phyloP scores from a whole-genome alignment of 1,140 invertebrate genomes.

The Latrodectus geometricus region DNA sequence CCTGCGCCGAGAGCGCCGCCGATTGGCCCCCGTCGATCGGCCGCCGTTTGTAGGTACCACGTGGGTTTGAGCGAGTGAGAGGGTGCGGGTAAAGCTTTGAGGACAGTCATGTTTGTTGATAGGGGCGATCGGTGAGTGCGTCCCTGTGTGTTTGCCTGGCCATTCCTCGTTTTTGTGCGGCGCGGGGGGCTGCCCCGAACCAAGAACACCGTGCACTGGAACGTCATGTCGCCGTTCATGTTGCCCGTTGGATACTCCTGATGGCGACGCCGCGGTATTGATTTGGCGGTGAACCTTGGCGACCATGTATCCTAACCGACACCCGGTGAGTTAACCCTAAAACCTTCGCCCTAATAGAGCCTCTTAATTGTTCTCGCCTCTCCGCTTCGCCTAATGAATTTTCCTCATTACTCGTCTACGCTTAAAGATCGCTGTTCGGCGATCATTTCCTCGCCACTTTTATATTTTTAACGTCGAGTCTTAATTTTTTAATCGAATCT shows the following conservation, averaged over 20 bases:
- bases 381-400: slow-evolving; percentile 54
- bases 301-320: slow-evolving; percentile 61
- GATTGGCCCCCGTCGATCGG: slow-evolving; percentile 43
- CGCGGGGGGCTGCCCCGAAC: slow-evolving; percentile 7
- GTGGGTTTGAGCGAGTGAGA: slow-evolving; percentile 32
- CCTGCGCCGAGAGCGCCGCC: slow-evolving; percentile 32
- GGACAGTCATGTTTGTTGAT: slow-evolving; percentile 62
- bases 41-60: slow-evolving; percentile 33
- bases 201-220: slow-evolving; percentile 50
- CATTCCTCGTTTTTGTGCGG: slow-evolving; percentile 32
- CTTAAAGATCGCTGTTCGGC: slow-evolving; percentile 35
- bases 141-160: slow-evolving; percentile 33
- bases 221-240: slow-evolving; percentile 42
- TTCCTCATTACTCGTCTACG: slow-evolving; percentile 48
- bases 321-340: slow-evolving; percentile 62
- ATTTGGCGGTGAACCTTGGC: slow-evolving; percentile 60
- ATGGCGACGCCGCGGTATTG: slow-evolving; percentile 59
- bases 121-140: slow-evolving; percentile 49
- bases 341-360: slow-evolving; percentile 59
- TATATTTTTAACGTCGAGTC: slow-evolving; percentile 9
- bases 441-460: slow-evolving; percentile 19
- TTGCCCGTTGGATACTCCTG: slow-evolving; percentile 47
- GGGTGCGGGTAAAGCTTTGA: slow-evolving; percentile 44
- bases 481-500: slow-evolving; percentile 7
- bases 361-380: slow-evolving; percentile 60